phyloP scores from a whole-genome alignment of 1,140 invertebrate genomes.

The Whitmania pigra region DNA sequence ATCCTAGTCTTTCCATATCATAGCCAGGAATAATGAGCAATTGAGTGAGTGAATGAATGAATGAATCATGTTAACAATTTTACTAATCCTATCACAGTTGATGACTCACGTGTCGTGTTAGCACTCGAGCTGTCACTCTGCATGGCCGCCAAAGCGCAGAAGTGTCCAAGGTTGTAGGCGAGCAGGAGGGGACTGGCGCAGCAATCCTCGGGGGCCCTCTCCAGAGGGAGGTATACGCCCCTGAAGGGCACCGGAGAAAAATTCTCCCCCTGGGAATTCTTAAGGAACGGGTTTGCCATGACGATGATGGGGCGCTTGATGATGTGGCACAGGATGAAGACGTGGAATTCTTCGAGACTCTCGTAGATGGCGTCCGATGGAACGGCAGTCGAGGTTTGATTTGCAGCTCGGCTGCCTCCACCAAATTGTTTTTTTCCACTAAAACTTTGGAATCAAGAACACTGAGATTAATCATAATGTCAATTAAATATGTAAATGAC shows the following conservation, averaged over 20 bases:
- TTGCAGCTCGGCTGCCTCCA: neutral
- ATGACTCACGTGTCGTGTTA: no score
- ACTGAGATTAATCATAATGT: neutral
- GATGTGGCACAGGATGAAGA: conserved; percentile 73
- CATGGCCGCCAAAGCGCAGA: conserved; percentile 66
- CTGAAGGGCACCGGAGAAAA: conserved; percentile 80
- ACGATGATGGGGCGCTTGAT: conserved; percentile 70
- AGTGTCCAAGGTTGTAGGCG: conserved; percentile 78
- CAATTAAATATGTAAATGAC: no score
- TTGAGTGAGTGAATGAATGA: no score
- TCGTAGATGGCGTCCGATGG: conserved; percentile 49
- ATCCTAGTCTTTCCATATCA: no score
- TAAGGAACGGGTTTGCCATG: conserved; percentile 69
- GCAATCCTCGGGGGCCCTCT: conserved; percentile 55
- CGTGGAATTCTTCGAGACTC: conserved; percentile 72
- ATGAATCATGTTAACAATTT: no score
- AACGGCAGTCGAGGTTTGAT: neutral
- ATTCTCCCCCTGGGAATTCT: conserved; percentile 55
- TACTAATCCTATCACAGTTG: no score
- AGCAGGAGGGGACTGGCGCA: conserved; percentile 49
- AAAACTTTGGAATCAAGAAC: neutral
- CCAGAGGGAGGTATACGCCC: conserved; percentile 72
- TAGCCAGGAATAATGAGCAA: no score
- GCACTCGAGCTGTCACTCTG: conserved; percentile 18
- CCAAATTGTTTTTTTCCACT: neutral